phyloP scores from a whole-genome alignment of 1,140 invertebrate species.

The Drosophila punjabiensis region DNA sequence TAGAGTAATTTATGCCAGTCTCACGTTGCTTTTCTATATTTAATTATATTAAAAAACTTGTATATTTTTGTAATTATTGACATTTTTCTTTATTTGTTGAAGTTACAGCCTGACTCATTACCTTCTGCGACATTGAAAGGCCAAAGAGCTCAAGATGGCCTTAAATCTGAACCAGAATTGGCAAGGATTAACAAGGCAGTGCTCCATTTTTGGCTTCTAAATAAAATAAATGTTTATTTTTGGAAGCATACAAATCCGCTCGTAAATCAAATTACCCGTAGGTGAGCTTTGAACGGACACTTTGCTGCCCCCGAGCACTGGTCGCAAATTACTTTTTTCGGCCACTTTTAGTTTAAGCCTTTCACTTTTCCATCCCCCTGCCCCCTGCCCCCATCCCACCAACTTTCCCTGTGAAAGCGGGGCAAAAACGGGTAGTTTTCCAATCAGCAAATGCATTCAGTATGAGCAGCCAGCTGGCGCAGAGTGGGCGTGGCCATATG shows the following conservation, averaged over 20 bases:
- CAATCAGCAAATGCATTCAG: conserved; percentile 85
- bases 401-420: conserved; percentile 24
- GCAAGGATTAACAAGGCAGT: background rate
- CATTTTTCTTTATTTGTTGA: background rate
- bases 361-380: conserved; percentile 7
- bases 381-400: background rate
- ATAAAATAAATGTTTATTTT: conserved; percentile 33
- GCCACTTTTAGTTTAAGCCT: conserved; percentile 37
- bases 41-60: conserved; percentile 31
- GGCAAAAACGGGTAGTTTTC: conserved; percentile 67
- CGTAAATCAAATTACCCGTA: conserved; percentile 23
- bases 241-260: conserved; percentile 4
- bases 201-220: background rate
- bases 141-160: background rate
- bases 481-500: conserved; percentile 51
- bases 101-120: background rate
- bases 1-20: conserved; percentile 38
- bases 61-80: conserved; percentile 26
- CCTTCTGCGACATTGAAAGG: background rate
- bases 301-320: conserved; percentile 8
- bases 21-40: conserved; percentile 42
- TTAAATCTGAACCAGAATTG: background rate
- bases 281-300: background rate
- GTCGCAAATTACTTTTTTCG: conserved; percentile 44
- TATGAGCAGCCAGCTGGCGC: conserved; percentile 65